Percentiles rank a stretch among this genome's conserved stretches.
phyloP scores from a whole-genome alignment of 2,888 invertebrate species.

The Helicoverpa assulta region DNA sequence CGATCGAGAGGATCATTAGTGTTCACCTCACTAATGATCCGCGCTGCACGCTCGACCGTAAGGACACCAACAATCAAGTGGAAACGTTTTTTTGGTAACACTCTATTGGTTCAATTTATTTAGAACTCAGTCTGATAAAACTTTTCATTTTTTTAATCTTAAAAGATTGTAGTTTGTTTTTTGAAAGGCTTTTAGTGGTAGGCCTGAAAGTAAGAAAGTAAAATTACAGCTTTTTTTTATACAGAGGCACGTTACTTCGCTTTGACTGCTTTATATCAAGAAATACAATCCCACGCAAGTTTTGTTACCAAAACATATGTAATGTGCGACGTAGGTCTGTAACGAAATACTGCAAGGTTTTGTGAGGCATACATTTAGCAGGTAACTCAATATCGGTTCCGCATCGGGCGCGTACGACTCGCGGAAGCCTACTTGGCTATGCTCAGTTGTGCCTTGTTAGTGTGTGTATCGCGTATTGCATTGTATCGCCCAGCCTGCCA shows the following conservation, averaged over 20 bases:
- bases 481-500: slow-evolving; percentile 84
- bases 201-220: not conserved
- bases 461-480: slow-evolving; percentile 74
- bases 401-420: slow-evolving; percentile 55
- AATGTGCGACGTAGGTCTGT: slow-evolving; percentile 20
- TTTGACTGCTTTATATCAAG: too few relatives aligned
- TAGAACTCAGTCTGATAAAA: slow-evolving; percentile 7
- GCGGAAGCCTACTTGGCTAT: slow-evolving; percentile 67
- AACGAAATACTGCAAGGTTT: slow-evolving; percentile 36
- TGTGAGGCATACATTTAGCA: slow-evolving; percentile 38
- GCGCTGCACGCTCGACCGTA: slow-evolving; percentile 61
- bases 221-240: not conserved
- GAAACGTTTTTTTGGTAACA: slow-evolving; percentile 63
- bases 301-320: not conserved
- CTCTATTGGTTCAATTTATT: slow-evolving; percentile 56
- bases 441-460: slow-evolving; percentile 65
- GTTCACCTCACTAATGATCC: slow-evolving; percentile 84
- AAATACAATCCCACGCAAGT: slow-evolving; percentile 2
- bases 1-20: slow-evolving; percentile 85
- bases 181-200: not conserved
- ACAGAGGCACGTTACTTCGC: too few relatives aligned
- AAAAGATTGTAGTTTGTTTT: not conserved
- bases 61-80: slow-evolving; percentile 63
- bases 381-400: slow-evolving; percentile 71
- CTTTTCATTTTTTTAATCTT: not conserved